Conservation (phyloP, 1,140 invertebrate species). For the Oncopeltus fasciatus region DNA sequence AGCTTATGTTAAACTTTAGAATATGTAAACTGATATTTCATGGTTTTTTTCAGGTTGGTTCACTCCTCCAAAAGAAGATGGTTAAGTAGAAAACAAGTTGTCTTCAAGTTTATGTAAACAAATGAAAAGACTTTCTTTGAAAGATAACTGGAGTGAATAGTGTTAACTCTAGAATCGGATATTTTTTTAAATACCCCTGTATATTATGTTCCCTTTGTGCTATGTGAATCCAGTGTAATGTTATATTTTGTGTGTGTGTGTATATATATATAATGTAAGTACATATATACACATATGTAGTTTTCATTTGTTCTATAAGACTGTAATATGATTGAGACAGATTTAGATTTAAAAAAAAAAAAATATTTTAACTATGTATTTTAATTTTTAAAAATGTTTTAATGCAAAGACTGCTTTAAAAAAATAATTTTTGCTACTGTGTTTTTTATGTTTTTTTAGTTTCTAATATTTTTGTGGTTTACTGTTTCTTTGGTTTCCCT, state of each 20-base stretch:
- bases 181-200: slow-evolving; percentile 15
- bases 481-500: too few species aligned
- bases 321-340: slow-evolving; percentile 10
- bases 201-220: slow-evolving; percentile 12
- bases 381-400: too few species aligned
- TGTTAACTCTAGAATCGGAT: slow-evolving; percentile 11
- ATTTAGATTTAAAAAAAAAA: too few species aligned
- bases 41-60: slow-evolving; percentile 52
- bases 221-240: slow-evolving; percentile 1
- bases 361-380: too few species aligned
- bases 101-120: background rate
- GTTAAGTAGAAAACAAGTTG: too few species aligned
- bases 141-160: slow-evolving; percentile 12
- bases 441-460: too few species aligned
- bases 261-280: too few species aligned
- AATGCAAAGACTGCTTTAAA: too few species aligned
- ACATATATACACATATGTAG: background rate
- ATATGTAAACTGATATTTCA: background rate
- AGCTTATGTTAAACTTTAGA: too few species aligned
- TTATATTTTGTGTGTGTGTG: too few species aligned
- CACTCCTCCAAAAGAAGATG: slow-evolving; percentile 73
- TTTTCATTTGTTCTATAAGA: slow-evolving; percentile 16
- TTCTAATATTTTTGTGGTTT: too few species aligned
- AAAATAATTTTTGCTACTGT: too few species aligned
- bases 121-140: slow-evolving; percentile 1